These are phyloP conservation scores for Asteroscopus sphinx DNA, from an alignment of 2,888 invertebrate genomes.

Conservation along the genomic window DNA sequence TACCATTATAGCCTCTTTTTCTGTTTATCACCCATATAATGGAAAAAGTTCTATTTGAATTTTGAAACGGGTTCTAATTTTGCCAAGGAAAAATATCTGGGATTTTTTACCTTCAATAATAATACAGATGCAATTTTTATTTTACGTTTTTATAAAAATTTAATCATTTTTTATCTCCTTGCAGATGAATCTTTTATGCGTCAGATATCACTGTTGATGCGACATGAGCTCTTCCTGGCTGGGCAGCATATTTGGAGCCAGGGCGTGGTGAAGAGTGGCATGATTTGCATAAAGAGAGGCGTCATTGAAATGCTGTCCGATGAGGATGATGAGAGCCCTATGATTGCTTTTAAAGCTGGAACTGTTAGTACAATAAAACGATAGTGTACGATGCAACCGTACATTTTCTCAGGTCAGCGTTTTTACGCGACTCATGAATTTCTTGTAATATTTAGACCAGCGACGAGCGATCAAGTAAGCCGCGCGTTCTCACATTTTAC, in stretches of 20 bases:
- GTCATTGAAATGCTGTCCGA: conserved; percentile 87
- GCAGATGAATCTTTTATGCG: conserved; percentile 83
- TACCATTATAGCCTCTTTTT: conserved; percentile 26
- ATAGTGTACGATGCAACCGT: no score
- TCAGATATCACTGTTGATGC: conserved; percentile 81
- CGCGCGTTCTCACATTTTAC: no score
- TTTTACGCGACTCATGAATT: no score
- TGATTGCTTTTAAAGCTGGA: conserved; percentile 86
- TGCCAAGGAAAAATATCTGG: background rate
- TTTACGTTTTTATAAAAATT: no score
- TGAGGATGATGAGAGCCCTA: conserved; percentile 88
- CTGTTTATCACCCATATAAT: conserved; percentile 38
- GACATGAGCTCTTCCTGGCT: conserved; percentile 77
- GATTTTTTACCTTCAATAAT: background rate
- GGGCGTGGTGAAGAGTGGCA: conserved; percentile 81
- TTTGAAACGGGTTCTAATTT: conserved; percentile 1
- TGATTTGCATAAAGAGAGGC: conserved; percentile 84
- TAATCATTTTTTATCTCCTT: background rate
- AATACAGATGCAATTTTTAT: no score
- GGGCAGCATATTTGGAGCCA: conserved; percentile 84
- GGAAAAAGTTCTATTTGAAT: conserved; percentile 11
- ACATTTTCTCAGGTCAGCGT: no score
- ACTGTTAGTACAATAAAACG: conserved; percentile 73
- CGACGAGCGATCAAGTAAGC: no score
- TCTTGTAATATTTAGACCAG: no score